Base-by-base conservation (phyloP, 2,888 invertebrate genomes). In the Limnephilus auricula region DNA sequence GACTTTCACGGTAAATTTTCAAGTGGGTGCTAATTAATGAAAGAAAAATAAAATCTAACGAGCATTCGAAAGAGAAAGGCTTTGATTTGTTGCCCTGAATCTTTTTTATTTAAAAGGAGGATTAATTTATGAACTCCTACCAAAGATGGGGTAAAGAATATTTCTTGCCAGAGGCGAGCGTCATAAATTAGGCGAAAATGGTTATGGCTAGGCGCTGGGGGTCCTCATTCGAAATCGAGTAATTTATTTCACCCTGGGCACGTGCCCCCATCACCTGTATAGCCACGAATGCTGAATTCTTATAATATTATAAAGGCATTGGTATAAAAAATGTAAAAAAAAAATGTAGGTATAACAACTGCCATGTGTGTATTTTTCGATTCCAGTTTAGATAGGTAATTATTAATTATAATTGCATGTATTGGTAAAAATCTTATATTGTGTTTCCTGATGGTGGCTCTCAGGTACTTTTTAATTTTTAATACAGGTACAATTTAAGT, bases 21-120 rank as follows among this genome's bases (percentile, higher is more conserved):
- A 65, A 65, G n/a, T 65, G 65, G 65, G 65, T 65, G 65, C 65
- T 65, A 65, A 65, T 65, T 65, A 65, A 65, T 65, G 25, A 65
- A 65, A 65, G 25, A 65, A 65, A 65, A 65, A 65, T 65, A 65
- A 65, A 65, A 65, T 65, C 65, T 65, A 65, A 65, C 65, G 80
- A 32, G 31, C 80, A 80, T 32, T 80, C 80, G 32, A 32, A 80
- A 80, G 80, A 80, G 80, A 80, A 80, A 80, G 80, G 80, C 32
- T 15, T 30, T 80, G 80, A 80, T 80, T 80, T 80, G 80, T 32
- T 31, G 32, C 80, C 6, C 18, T 25, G 65, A n/a, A n/a, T 65
- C 25, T 65, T 65, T 65, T 65, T 65, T 65, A 65, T 65, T 65
- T 65, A 25, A 65, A 65, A 65, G n/a, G 25, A n/a, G 65, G 65